Evolutionary conservation across 2,797 vertebrate species (phyloP).

Genomic region (Hirundo rustica): DNA sequence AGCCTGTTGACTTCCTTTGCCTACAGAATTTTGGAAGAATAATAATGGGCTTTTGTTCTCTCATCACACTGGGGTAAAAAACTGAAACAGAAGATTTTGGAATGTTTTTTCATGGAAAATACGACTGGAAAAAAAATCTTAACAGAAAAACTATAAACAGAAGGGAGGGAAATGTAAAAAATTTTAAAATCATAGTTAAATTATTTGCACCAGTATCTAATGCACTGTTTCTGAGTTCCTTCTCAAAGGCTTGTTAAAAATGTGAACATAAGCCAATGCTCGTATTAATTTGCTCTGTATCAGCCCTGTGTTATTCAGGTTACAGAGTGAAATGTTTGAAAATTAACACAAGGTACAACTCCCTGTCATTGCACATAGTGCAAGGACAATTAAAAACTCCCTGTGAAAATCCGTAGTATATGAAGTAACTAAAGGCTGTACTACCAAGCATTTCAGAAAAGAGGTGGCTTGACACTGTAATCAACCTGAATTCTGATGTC

Average conservation of each 20-base stretch:
- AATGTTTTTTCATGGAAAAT: neutral
- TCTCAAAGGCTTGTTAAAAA: neutral
- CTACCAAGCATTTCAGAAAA: neutral
- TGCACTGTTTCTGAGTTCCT: neutral
- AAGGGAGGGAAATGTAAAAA: rapidly evolving
- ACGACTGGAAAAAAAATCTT: neutral
- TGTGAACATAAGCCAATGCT: neutral
- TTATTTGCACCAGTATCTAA: neutral
- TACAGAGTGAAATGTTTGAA: neutral
- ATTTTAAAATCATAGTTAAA: neutral
- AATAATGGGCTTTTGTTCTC: neutral
- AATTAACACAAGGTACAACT: rapidly evolving
- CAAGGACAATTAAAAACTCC: neutral
- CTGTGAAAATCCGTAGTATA: neutral
- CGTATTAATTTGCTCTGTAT: neutral
- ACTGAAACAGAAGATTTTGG: neutral
- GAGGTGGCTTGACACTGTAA: neutral
- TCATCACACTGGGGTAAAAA: neutral
- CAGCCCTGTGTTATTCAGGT: rapidly evolving
- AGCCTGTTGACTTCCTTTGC: neutral
- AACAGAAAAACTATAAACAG: neutral
- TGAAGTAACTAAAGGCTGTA: neutral
- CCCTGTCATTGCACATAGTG: neutral
- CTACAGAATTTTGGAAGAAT: neutral
- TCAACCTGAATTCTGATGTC: neutral